phyloP scores from a whole-genome alignment of 2,113 vertebrate genomes.

The Zootoca vivipara region DNA sequence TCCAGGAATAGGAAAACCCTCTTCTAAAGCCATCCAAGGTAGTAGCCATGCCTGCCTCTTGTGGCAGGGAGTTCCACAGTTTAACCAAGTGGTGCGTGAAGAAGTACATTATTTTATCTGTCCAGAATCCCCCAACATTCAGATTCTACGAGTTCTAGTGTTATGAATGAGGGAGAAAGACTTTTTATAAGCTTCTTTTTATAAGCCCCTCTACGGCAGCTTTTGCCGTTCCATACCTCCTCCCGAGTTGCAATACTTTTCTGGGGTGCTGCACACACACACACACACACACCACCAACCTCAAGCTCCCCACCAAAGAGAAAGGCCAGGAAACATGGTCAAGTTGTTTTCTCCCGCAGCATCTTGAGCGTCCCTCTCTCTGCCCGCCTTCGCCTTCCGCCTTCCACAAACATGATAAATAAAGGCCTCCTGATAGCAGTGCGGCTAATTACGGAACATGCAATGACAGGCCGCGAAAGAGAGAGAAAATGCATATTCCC shows the following conservation, averaged over 20 bases:
- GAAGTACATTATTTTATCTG: too few relatives aligned
- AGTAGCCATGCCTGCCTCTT: too few relatives aligned
- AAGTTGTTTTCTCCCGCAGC: fast-evolving
- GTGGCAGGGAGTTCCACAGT: too few relatives aligned
- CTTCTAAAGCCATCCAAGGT: too few relatives aligned
- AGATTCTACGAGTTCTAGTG: too few relatives aligned
- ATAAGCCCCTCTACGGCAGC: too few relatives aligned
- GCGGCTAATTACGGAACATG: conserved; percentile 16
- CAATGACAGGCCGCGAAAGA: background rate
- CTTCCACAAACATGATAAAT: background rate
- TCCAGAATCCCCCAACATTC: too few relatives aligned
- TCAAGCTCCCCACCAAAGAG: fast-evolving
- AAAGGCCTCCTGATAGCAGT: background rate
- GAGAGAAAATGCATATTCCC: background rate
- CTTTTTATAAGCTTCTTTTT: too few relatives aligned
- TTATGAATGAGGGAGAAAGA: too few relatives aligned
- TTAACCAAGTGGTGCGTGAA: too few relatives aligned
- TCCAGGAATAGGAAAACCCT: too few relatives aligned
- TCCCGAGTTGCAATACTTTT: background rate
- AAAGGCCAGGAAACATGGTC: background rate
- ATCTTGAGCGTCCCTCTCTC: background rate
- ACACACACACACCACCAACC: fast-evolving
- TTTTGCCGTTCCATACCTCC: background rate
- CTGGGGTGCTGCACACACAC: too few relatives aligned
- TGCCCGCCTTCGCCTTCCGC: fast-evolving